phyloP scores from a whole-genome alignment of 2,888 invertebrate genomes.

The Frankliniella fusca region DNA sequence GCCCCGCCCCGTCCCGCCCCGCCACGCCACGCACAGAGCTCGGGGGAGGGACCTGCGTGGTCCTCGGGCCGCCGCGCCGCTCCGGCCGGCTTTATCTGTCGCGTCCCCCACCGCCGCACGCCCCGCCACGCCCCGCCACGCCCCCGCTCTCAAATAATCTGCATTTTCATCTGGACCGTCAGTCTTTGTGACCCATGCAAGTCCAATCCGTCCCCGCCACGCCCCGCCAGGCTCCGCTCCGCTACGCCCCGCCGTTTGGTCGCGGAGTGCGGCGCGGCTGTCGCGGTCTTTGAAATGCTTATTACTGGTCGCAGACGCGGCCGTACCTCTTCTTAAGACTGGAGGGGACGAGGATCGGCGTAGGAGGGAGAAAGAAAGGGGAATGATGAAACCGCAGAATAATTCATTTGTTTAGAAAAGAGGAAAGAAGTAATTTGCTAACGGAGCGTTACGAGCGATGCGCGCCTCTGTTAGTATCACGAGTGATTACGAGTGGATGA shows the following conservation, averaged over 20 bases:
- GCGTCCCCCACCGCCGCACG: not conserved
- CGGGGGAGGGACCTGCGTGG: not conserved
- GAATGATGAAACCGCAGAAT: not conserved
- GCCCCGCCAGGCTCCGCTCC: not conserved
- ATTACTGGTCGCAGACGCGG: not conserved
- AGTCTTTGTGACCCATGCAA: conserved; percentile 19
- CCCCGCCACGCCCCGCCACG: not conserved
- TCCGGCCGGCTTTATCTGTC: not conserved
- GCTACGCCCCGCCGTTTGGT: not conserved
- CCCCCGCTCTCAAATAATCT: conserved; percentile 13
- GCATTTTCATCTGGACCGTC: conserved; percentile 15
- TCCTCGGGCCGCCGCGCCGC: not conserved
- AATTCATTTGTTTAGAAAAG: not conserved
- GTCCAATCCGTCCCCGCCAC: not conserved
- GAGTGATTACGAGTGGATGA: not conserved
- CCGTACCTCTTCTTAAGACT: too few species aligned
- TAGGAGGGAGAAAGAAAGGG: not conserved
- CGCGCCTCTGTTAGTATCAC: not conserved
- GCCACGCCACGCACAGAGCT: not conserved
- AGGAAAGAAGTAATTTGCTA: not conserved
- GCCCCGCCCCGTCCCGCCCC: not conserved
- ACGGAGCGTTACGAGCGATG: not conserved
- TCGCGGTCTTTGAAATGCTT: conserved; percentile 13
- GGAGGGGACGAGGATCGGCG: not conserved
- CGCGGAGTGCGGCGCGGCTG: not conserved